These are phyloP conservation scores for Noctilio leporinus DNA, from an alignment of 2,113 vertebrate genomes.

Conservation along the genomic window DNA sequence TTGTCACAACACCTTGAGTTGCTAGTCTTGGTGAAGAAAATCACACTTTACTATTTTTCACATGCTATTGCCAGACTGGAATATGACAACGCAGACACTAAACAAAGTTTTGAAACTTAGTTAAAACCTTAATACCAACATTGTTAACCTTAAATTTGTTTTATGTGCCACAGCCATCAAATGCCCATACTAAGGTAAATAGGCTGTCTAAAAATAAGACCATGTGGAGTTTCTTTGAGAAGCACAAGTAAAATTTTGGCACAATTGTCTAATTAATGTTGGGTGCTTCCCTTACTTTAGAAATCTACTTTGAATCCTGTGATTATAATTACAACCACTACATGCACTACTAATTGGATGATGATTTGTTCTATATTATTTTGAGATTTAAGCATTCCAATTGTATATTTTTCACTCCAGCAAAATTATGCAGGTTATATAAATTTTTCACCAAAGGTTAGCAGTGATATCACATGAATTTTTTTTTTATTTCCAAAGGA, in stretches of 20 bases:
- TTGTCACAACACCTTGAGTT: not conserved
- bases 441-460: not conserved
- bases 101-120: slow-evolving; percentile 17
- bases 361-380: not conserved
- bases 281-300: not conserved
- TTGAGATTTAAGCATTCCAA: not conserved
- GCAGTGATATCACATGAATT: not conserved
- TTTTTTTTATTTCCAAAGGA: not conserved
- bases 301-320: not conserved
- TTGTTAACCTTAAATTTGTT: not conserved
- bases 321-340: not conserved
- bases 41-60: not conserved
- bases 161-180: not conserved
- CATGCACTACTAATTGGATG: not conserved
- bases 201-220: not conserved
- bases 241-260: not conserved
- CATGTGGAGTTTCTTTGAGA: not conserved
- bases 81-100: not conserved
- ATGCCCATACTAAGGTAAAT: not conserved
- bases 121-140: not conserved
- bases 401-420: not conserved
- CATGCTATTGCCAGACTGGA: not conserved
- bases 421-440: not conserved
- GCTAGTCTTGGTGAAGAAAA: not conserved
- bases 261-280: not conserved